A percentile compares a stretch with the other conserved stretches of the same genome.
phyloP scores from a whole-genome alignment of 2,797 vertebrate genomes.

The Cyprinella venusta region DNA sequence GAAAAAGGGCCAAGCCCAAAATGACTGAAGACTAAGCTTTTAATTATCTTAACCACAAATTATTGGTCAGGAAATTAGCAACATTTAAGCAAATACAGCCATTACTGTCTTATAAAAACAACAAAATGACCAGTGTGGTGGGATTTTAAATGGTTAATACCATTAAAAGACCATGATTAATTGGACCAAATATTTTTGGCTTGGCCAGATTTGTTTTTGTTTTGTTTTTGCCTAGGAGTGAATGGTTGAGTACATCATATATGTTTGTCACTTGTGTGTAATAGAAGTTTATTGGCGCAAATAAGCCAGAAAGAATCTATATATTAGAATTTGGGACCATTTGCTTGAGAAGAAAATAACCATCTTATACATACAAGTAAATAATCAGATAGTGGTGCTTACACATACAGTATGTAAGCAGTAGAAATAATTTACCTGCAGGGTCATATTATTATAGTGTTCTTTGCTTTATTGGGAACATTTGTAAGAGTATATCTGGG shows the following conservation, averaged over 20 bases:
- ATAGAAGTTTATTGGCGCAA: too few species aligned
- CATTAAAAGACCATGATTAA: neutral
- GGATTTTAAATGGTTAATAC: neutral
- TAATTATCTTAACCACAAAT: neutral
- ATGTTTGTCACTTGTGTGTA: neutral
- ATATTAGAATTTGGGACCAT: too few species aligned
- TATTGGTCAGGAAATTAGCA: neutral
- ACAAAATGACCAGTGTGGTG: neutral
- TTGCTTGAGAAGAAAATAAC: too few species aligned
- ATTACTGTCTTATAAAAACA: neutral
- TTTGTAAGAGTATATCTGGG: neutral
- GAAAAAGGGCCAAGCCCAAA: neutral
- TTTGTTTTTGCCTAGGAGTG: neutral
- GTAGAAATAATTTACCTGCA: neutral
- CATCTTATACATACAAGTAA: neutral
- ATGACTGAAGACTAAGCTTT: neutral
- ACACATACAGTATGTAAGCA: neutral
- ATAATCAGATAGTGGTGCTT: neutral
- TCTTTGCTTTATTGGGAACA: neutral
- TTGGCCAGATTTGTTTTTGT: neutral
- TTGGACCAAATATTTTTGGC: neutral
- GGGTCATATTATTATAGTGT: neutral
- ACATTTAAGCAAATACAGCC: neutral
- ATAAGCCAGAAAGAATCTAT: neutral
- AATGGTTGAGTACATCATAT: neutral